Base-by-base conservation (phyloP, 2,797 vertebrate species). In the Gouania willdenowi region DNA sequence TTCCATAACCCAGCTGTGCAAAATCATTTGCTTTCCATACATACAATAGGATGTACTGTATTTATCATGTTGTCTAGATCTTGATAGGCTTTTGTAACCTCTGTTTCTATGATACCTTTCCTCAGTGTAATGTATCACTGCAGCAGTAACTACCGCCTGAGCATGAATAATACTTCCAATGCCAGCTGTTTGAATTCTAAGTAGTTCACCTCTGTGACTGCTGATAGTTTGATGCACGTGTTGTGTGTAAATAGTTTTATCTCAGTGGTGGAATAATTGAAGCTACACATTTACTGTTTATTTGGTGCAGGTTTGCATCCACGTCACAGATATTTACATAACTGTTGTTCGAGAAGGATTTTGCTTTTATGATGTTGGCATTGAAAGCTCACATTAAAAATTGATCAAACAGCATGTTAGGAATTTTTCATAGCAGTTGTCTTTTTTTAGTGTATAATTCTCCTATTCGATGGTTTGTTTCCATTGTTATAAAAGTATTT, bases 101-200 rank as follows among this genome's bases (percentile, higher is more conserved):
- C 17, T 55, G 26, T 43, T 58, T 38, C 56, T 42, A 35, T 52
- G 15, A 1, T 11, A 16, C 18, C 8, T 21, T 19, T 24, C 29
- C 12, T 12, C 19, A 28, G 29, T 51, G 5, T 26, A 42, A 46
- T 27, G 9, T 22, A 20, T 13, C 13, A 13, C 22, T 24, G 22
- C 48, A 26, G 32, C 35, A n/a, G 37, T 22, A 8, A 40, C 20
- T 12, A 15, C 30, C 0, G 1, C 26, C 44, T 41, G 37, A 33
- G 8, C 7, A 37, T 40, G 37, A 47, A 16, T 41, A 63, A 65
- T 30, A 12, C 26, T 47, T 43, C 19, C 41, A 45, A 53, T 47
- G 47, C 35, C 30, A 11, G 40, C 33, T 44, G 26, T 60, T 71
- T 41, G 54, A 67, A 36, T 56, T 35, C 42, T 9, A 29, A 47